These are phyloP conservation scores for Pithecia hirsuta DNA, from an alignment of 2,797 vertebrate genomes.

Conservation along the genomic window DNA sequence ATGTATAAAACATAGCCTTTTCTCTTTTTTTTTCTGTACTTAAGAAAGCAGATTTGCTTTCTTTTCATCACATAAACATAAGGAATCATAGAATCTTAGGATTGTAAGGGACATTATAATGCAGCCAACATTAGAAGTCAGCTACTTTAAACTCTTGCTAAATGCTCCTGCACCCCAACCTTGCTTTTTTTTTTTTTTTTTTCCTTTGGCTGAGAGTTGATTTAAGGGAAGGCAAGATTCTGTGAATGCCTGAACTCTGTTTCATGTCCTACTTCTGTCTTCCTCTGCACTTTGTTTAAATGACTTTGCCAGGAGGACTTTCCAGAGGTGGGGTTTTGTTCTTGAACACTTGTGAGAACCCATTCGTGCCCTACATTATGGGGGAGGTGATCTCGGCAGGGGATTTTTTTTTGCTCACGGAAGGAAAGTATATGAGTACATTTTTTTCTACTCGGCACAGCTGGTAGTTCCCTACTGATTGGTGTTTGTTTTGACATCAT, in stretches of 20 bases:
- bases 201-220: not conserved
- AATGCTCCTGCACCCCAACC: not conserved
- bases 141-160: not conserved
- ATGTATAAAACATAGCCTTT: not conserved
- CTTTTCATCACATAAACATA: not conserved
- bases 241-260: not conserved
- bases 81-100: not conserved
- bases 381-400: not conserved
- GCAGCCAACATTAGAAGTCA: not conserved
- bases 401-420: not conserved
- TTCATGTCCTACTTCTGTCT: not conserved
- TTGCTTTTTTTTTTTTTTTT: not conserved
- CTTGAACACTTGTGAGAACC: not conserved
- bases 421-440: not conserved
- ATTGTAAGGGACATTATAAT: not conserved
- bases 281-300: constrained; percentile 3
- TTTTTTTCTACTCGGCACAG: constrained; percentile 30
- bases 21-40: not conserved
- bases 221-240: constrained; percentile 28
- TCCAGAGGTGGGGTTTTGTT: not conserved
- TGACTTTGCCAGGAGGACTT: not conserved
- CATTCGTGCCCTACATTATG: accelerated
- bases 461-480: constrained; percentile 67
- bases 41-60: constrained; percentile 24
- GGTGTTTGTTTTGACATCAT: constrained; percentile 75